Percentiles rank a stretch among this genome's conserved stretches.
phyloP scores from a whole-genome alignment of 2,113 vertebrate species.

The Psittacula cyanocephala region DNA sequence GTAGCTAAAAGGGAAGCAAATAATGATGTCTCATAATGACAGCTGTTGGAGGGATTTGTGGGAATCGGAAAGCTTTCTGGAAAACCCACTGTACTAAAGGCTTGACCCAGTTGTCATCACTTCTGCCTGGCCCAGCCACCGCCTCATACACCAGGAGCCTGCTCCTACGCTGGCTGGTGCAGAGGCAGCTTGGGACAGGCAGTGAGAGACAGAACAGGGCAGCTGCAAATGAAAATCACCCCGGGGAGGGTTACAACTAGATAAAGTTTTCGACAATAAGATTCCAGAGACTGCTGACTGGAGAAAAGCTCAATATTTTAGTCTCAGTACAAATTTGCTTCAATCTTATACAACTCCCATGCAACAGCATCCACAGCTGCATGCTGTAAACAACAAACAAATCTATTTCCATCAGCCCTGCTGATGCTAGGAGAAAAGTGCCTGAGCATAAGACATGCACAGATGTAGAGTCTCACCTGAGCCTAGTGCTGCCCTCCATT shows the following conservation, averaged over 20 bases:
- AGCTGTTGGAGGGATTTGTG: background rate
- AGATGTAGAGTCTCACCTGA: constrained; percentile 92
- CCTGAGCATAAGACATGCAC: constrained; percentile 84
- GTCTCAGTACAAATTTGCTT: constrained; percentile 86
- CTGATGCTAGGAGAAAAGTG: constrained; percentile 86
- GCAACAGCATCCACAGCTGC: constrained; percentile 90
- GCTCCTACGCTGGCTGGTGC: constrained; percentile 33
- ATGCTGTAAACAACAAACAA: constrained; percentile 89
- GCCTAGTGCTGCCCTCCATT: constrained; percentile 86
- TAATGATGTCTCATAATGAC: constrained; percentile 30
- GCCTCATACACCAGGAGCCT: background rate
- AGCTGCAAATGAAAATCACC: constrained; percentile 84
- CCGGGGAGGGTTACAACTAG: constrained; percentile 81
- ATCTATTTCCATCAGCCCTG: constrained; percentile 87
- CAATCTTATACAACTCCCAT: constrained; percentile 88
- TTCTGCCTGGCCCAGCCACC: background rate
- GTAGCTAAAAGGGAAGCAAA: constrained; percentile 8
- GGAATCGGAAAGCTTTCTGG: background rate
- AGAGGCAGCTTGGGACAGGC: constrained; percentile 60
- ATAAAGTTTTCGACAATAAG: constrained; percentile 88
- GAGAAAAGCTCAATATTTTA: constrained; percentile 85
- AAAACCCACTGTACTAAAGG: background rate
- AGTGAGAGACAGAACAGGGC: constrained; percentile 76
- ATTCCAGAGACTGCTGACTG: constrained; percentile 87
- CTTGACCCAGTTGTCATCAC: constrained; percentile 4